Conservation (phyloP, 2,113 vertebrate species). For the Brachyistius frenatus region DNA sequence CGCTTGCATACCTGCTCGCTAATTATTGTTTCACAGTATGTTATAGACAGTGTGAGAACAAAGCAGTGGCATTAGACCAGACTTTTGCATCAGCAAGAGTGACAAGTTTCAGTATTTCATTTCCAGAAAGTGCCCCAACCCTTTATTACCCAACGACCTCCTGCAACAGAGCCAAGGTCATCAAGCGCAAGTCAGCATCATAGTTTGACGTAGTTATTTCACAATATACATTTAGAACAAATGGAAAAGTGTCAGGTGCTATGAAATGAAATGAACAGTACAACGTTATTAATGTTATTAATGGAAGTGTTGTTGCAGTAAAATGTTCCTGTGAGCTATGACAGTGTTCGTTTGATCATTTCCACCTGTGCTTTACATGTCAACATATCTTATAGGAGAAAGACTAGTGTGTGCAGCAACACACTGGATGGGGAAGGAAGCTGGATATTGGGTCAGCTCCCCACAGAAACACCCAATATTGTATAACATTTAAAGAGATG, state of each 20-base stretch:
- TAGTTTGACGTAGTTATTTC: no score
- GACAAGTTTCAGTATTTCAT: slow-evolving; percentile 24
- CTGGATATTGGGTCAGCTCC: slow-evolving; percentile 41
- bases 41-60: background rate
- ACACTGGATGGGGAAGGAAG: background rate
- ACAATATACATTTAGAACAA: no score
- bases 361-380: no score
- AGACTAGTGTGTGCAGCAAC: background rate
- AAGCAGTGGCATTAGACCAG: background rate
- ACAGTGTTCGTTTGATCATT: no score
- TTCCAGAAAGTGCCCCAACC: slow-evolving; percentile 46
- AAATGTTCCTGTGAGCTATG: no score
- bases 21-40: background rate
- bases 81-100: slow-evolving; percentile 25
- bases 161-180: no score
- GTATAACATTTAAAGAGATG: background rate
- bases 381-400: no score
- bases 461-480: background rate
- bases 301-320: no score
- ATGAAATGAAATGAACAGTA: no score
- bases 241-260: no score
- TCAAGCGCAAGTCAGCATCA: no score
- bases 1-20: background rate
- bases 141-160: no score
- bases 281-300: background rate